Evolutionary conservation across 2,113 vertebrate species (phyloP), one percentile per base, ranked within the genome.

Genomic region (Sylvietta virens): DNA sequence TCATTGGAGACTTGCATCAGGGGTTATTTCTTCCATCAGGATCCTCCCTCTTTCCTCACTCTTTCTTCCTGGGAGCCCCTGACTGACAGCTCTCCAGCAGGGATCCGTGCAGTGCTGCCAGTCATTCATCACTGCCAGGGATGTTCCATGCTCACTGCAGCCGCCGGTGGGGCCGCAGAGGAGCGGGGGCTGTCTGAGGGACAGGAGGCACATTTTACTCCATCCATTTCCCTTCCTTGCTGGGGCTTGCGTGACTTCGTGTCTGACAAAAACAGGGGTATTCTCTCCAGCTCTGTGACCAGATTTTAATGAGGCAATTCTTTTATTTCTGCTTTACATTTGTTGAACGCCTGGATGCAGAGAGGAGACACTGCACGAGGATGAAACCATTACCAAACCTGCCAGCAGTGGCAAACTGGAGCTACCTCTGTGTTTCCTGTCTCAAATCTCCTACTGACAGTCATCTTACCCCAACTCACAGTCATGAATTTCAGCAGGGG

Each of bases 1-100:
- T 76, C 70, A 65, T 44, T 2, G 2, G 40, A 88, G 57, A 82
- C 74, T 45, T 53, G 44, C 58, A 11, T 53, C 4, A 0, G 31
- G 62, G 40, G 6, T 90, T 91, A 65, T 93, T 95, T 85, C 62
- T 91, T 88, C 88, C 56, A 1, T 92, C 85, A 51, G 39, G 54
- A 83, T 90, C 71, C 82, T 93, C 86, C 54, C 48, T n/a, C 33
- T 77, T 76, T 56, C 71, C 65, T 33, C n/a, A 13, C 16, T 17
- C 0, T 47, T 83, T 73, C 45, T 50, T 53, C 39, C 48, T 0
- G 0, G 51, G 79, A 92, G 26, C n/a, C 70, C 60, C 79, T 73
- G 90, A 67, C 31, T 92, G 80, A 89, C 82, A 93, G 73, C 39
- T 86, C 85, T 88, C 76, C 87, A 80, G 89, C 73, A 79, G 77